phyloP scores from a whole-genome alignment of 2,888 invertebrate species.

The Apodemia zela region DNA sequence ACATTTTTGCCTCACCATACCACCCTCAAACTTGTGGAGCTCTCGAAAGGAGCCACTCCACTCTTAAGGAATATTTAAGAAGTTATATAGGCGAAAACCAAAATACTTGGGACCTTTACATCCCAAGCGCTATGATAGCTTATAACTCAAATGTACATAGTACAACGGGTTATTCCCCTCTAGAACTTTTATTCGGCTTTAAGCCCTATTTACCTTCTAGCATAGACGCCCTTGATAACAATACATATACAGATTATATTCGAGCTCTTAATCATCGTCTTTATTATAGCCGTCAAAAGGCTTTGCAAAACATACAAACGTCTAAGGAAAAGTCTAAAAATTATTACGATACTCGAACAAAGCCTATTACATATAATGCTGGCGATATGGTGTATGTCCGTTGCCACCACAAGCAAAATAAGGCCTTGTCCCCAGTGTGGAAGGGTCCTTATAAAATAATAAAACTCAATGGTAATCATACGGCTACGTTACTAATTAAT shows the following conservation, averaged over 20 bases:
- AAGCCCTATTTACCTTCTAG: not conserved
- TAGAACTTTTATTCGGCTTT: not conserved
- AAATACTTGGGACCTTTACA: conserved; percentile 9
- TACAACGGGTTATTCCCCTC: conserved; percentile 1
- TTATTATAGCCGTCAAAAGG: conserved; percentile 19
- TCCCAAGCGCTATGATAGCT: not conserved
- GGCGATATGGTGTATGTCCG: conserved; percentile 21
- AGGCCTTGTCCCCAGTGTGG: conserved; percentile 21
- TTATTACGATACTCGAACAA: conserved; percentile 19
- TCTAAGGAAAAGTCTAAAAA: conserved; percentile 22
- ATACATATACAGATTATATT: conserved; percentile 18
- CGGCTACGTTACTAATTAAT: not conserved
- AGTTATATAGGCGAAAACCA: conserved; percentile 14
- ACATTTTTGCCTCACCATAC: not conserved
- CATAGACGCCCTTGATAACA: conserved; percentile 1
- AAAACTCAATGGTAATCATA: conserved; percentile 15
- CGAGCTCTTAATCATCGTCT: conserved; percentile 19
- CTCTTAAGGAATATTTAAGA: conserved; percentile 15
- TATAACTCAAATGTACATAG: not conserved
- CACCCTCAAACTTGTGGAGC: not conserved
- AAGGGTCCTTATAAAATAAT: conserved; percentile 20
- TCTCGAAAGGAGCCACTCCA: conserved; percentile 19
- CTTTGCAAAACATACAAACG: conserved; percentile 19
- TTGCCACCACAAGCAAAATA: conserved; percentile 12
- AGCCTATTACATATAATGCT: conserved; percentile 15